Conservation (phyloP, 2,888 invertebrate genomes). For the Allophyes oxyacanthae region DNA sequence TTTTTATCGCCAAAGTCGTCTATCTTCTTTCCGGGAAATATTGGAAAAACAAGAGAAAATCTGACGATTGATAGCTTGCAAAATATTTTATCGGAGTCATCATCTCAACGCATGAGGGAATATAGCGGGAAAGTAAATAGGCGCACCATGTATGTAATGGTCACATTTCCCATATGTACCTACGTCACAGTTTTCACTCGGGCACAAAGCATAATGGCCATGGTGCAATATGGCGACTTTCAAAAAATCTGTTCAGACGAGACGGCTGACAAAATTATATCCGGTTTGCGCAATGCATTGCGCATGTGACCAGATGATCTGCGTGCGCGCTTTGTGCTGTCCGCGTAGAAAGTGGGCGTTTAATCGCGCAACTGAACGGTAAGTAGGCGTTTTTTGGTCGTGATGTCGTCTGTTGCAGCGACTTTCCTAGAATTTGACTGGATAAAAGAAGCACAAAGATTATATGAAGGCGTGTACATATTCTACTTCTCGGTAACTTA, state of each 20-base stretch:
- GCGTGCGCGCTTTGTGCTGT: constrained; percentile 57
- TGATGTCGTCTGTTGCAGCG: constrained; percentile 30
- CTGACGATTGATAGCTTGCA: constrained; percentile 23
- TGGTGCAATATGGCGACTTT: constrained; percentile 59
- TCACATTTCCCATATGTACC: constrained; percentile 46
- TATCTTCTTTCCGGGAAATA: constrained; percentile 19
- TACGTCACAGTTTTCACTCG: constrained; percentile 50
- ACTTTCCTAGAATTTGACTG: constrained; percentile 29
- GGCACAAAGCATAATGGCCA: constrained; percentile 39
- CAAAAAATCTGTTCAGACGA: constrained; percentile 54
- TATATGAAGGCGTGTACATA: constrained; percentile 10
- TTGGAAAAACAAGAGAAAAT: constrained; percentile 28
- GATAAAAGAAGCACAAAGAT: constrained; percentile 16
- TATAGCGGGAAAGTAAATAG: constrained; percentile 51
- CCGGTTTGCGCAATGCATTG: constrained; percentile 76
- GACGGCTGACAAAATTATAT: constrained; percentile 62
- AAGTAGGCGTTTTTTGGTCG: constrained; percentile 42
- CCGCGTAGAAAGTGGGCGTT: constrained; percentile 66
- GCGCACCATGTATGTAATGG: constrained; percentile 40
- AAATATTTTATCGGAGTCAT: constrained; percentile 32
- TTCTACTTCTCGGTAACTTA: constrained; percentile 11
- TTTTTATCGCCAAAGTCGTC: constrained; percentile 20
- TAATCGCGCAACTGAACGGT: constrained; percentile 46
- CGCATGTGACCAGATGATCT: constrained; percentile 61
- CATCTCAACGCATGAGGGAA: constrained; percentile 43